phyloP scores from a whole-genome alignment of 2,888 invertebrate species.

The Metellina segmentata region DNA sequence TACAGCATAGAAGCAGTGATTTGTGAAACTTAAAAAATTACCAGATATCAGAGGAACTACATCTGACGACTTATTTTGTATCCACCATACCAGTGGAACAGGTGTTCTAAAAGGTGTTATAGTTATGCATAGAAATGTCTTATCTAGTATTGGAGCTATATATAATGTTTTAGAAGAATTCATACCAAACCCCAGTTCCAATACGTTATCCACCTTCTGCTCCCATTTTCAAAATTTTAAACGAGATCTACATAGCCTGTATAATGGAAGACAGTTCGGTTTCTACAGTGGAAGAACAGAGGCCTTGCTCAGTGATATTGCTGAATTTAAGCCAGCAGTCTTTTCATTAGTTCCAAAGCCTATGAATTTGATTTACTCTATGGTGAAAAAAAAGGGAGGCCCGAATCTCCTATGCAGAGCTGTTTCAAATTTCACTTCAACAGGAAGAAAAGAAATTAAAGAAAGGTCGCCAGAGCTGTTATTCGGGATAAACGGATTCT shows the following conservation, averaged over 20 bases:
- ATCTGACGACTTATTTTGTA: too few relatives aligned
- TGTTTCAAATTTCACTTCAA: too few relatives aligned
- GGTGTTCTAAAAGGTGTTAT: too few relatives aligned
- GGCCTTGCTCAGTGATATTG: slow-evolving; percentile 44
- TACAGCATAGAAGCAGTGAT: too few relatives aligned
- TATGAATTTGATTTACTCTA: slow-evolving; percentile 69
- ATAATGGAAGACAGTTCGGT: slow-evolving; percentile 45
- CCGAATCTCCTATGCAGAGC: too few relatives aligned
- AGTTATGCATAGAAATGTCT: slow-evolving; percentile 58
- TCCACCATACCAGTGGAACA: too few relatives aligned
- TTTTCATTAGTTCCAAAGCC: slow-evolving; percentile 70
- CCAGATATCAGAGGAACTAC: too few relatives aligned
- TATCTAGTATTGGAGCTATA: slow-evolving; percentile 50
- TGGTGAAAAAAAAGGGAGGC: too few relatives aligned
- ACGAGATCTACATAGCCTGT: slow-evolving; percentile 58
- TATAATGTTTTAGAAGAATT: slow-evolving; percentile 35
- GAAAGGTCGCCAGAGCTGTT: too few relatives aligned
- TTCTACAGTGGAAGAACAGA: slow-evolving; percentile 68
- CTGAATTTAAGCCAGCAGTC: slow-evolving; percentile 54
- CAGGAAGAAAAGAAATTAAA: too few relatives aligned
- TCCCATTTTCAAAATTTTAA: slow-evolving; percentile 70
- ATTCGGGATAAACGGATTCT: too few relatives aligned
- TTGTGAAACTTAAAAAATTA: too few relatives aligned
- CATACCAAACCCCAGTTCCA: slow-evolving; percentile 2
- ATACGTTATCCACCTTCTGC: slow-evolving; percentile 70